Percentiles rank a stretch among this genome's conserved stretches.
Evolutionary conservation across 2,888 invertebrate genomes (phyloP).

Genomic region (Pelosia muscerda): DNA sequence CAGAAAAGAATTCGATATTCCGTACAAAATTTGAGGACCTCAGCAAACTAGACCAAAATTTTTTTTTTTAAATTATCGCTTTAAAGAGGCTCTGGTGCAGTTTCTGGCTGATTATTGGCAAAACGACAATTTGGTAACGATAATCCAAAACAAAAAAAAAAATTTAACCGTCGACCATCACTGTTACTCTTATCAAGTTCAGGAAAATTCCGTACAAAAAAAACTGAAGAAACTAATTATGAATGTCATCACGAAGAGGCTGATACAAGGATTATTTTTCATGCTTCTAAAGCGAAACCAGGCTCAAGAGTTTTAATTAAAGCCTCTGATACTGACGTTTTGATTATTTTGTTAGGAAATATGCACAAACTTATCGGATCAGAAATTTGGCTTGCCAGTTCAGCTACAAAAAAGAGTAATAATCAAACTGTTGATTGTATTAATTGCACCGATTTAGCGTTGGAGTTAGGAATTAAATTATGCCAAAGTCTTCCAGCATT

Average conservation of each 20-base stretch:
- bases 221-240: constrained; percentile 2
- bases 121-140: constrained; percentile 46
- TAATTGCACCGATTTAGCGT: too few species aligned
- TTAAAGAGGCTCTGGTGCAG: constrained; percentile 55
- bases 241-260: too few species aligned
- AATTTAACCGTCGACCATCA: constrained; percentile 18
- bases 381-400: too few species aligned
- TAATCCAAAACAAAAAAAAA: constrained; percentile 36
- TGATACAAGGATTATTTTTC: background rate
- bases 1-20: constrained; percentile 30
- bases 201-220: constrained; percentile 16
- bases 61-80: constrained; percentile 57
- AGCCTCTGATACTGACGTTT: constrained; percentile 19
- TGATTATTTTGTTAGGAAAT: constrained; percentile 48
- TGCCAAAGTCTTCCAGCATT: too few species aligned
- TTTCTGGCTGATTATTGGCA: constrained; percentile 55
- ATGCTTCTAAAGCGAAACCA: constrained; percentile 1
- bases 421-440: too few species aligned
- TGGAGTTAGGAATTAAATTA: too few species aligned
- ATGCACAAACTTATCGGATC: constrained; percentile 49
- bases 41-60: constrained; percentile 51
- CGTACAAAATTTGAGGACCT: constrained; percentile 32
- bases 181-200: constrained; percentile 20
- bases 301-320: constrained; percentile 10
- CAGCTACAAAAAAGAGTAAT: too few species aligned